Evolutionary conservation across 2,888 invertebrate genomes (phyloP), one percentile per base, ranked within the genome.

Genomic region (Polymixis lichenea): DNA sequence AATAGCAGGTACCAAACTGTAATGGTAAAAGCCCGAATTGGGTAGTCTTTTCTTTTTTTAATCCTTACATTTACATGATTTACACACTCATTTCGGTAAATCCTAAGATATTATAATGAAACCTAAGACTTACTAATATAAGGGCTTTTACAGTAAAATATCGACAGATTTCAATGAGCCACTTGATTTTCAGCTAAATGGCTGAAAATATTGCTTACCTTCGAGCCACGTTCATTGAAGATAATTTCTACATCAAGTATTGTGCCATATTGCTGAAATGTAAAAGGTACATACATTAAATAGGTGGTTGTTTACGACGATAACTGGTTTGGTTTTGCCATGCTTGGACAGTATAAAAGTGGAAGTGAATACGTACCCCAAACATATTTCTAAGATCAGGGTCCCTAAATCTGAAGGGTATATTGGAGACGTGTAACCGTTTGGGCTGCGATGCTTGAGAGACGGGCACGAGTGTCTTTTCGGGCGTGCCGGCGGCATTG

Each of bases 201-300:
- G 85, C 84, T 85, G 80, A 77, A 84, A 91, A 88, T 80, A 86
- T 84, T 91, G 95, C 99, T 98, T 98, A 99, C 99, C 99, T 99
- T 99, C 91, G 99, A 99, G 96, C 99, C 99, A 91, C 99, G 98
- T 97, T 99, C 99, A 97, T 99, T 99, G 98, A 99, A 99, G 96
- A 99, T 99, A 93, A 99, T 99, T 98, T 99, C 99, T 97, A 99
- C 99, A 97, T 99, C 99, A 96, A 99, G 98, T 95, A 99, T 99
- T 93, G 98, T 98, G 95, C 99, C 99, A 97, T 98, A 99, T 98
- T 99, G 99, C 99, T 99, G 97, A 94, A 98, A 98, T 95, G 93
- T 92, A 96, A 97, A 95, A 95, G 87, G 88, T 89, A 82, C n/a
- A 83, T 62, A 87, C 82, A 89, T 93, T 93, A 92, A 91, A 92